Evolutionary conservation across 2,888 invertebrate species (phyloP).

Genomic region (Drosophila ezoana): DNA sequence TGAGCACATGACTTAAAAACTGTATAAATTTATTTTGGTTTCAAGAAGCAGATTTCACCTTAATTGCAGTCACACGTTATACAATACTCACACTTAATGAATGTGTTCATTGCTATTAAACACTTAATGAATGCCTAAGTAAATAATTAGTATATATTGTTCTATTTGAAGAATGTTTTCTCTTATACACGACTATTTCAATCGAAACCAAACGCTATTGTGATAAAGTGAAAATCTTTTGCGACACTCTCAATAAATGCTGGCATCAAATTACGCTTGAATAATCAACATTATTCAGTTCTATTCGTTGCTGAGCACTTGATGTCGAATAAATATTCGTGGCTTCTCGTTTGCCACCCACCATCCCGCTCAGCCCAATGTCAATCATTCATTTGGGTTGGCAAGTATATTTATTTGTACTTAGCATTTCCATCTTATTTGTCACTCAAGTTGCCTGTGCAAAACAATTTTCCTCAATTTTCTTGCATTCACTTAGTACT

Average conservation of each 20-base stretch:
- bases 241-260: not conserved
- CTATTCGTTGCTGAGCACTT: not conserved
- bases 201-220: too few species aligned
- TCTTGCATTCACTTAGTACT: not conserved
- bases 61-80: too few species aligned
- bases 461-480: conserved; percentile 20
- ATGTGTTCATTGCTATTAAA: too few species aligned
- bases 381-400: not conserved
- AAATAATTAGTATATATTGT: too few species aligned
- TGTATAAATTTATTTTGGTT: too few species aligned
- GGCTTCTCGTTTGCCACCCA: not conserved
- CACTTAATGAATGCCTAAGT: too few species aligned
- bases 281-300: not conserved
- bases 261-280: not conserved
- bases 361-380: not conserved
- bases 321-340: not conserved
- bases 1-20: too few species aligned
- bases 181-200: too few species aligned
- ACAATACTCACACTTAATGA: too few species aligned
- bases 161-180: too few species aligned
- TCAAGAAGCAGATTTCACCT: too few species aligned
- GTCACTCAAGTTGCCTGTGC: conserved; percentile 18
- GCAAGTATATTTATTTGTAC: conserved; percentile 7
- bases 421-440: conserved; percentile 38
- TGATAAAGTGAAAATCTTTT: too few species aligned